Evolutionary conservation across 35 echinoderm and acorn worm genomes (phyloP).

Genomic region (Hemicentrotus pulcherrimus): DNA sequence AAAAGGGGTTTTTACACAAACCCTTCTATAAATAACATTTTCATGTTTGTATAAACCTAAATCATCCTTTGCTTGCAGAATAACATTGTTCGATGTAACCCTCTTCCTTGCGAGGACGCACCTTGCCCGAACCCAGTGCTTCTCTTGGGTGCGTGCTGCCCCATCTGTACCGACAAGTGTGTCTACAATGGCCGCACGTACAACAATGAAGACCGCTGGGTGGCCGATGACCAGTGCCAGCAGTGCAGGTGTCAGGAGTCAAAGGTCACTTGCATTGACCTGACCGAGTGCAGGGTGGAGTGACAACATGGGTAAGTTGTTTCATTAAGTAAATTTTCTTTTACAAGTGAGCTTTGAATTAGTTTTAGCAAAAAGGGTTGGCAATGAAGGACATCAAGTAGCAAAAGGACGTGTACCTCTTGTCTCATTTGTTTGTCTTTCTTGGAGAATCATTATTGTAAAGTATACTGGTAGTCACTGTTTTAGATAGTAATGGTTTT

Average conservation of each 20-base stretch:
- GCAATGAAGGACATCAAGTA: too few relatives aligned
- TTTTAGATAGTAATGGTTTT: too few relatives aligned
- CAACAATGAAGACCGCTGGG: constrained; percentile 75
- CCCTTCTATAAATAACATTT: too few relatives aligned
- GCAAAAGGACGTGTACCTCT: too few relatives aligned
- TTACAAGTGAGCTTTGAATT: too few relatives aligned
- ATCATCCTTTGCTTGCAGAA: constrained; percentile 59
- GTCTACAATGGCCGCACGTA: constrained; percentile 80
- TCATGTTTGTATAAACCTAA: too few relatives aligned
- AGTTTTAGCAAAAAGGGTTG: too few relatives aligned
- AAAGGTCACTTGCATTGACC: constrained; percentile 64
- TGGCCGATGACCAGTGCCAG: constrained; percentile 85
- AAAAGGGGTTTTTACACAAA: too few relatives aligned
- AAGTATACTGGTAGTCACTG: too few relatives aligned
- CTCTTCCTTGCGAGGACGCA: constrained; percentile 65
- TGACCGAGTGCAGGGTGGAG: constrained; percentile 44
- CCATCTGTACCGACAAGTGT: constrained; percentile 89
- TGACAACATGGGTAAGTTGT: constrained; percentile 79
- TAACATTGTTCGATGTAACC: constrained; percentile 90
- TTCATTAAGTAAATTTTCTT: too few relatives aligned
- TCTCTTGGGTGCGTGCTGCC: constrained; percentile 88
- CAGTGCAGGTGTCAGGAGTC: constrained; percentile 77
- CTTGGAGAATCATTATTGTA: too few relatives aligned
- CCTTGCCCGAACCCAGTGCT: constrained; percentile 76
- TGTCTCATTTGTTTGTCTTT: too few relatives aligned